Evolutionary conservation across 2,888 invertebrate genomes (phyloP).

Genomic region (Phorcus lineatus): DNA sequence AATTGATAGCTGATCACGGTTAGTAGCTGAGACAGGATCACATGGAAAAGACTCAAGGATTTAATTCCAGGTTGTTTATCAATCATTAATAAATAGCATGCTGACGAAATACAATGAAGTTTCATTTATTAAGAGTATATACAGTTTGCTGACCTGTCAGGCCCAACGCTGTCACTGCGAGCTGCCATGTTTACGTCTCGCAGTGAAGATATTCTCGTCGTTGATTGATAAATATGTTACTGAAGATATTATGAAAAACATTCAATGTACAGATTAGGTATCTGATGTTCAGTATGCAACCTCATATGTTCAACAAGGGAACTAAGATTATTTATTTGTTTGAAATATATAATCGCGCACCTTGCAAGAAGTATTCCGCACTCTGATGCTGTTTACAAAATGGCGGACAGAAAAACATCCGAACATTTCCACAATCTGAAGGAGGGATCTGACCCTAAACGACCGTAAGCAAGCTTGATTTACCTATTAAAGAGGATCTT

Average conservation of each 20-base stretch:
- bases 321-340: too few relatives aligned
- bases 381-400: slow-evolving; percentile 24
- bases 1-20: too few relatives aligned
- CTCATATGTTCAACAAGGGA: too few relatives aligned
- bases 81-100: too few relatives aligned
- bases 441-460: slow-evolving; percentile 15
- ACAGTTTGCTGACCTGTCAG: slow-evolving; percentile 23
- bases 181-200: slow-evolving; percentile 25
- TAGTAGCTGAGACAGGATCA: too few relatives aligned
- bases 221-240: neutral
- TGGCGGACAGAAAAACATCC: slow-evolving; percentile 26
- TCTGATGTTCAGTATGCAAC: too few relatives aligned
- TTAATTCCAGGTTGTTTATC: too few relatives aligned
- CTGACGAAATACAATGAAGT: too few relatives aligned
- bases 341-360: neutral
- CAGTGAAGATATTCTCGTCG: neutral
- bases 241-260: too few relatives aligned
- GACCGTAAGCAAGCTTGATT: neutral
- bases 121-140: neutral
- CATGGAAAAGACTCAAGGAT: too few relatives aligned
- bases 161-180: slow-evolving; percentile 17
- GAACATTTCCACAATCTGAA: slow-evolving; percentile 16
- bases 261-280: too few relatives aligned
- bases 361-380: neutral
- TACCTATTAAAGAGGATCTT: neutral